These are phyloP conservation scores for Heloderma charlesbogerti DNA, from an alignment of 2,113 vertebrate genomes.

Conservation along the genomic window DNA sequence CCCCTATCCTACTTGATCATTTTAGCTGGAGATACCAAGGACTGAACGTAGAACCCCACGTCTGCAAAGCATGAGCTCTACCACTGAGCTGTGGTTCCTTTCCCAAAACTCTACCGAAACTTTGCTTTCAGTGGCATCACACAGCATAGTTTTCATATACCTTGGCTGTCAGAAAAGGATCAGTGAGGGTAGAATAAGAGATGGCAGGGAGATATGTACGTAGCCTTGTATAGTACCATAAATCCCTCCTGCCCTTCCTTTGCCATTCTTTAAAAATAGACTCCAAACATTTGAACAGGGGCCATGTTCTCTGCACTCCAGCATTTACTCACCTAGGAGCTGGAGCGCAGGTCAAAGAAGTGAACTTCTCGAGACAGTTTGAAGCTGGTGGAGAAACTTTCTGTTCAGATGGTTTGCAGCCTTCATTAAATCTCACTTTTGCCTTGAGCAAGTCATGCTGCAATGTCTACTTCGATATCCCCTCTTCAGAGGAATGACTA, in stretches of 20 bases:
- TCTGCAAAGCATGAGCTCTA: neutral
- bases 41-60: neutral
- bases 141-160: neutral
- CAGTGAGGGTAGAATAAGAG: neutral
- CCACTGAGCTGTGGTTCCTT: neutral
- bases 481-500: neutral
- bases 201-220: neutral
- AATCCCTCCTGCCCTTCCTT: neutral
- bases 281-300: neutral
- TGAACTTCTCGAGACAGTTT: neutral
- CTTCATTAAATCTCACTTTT: conserved; percentile 1
- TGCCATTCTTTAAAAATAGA: neutral
- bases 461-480: neutral
- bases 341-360: neutral
- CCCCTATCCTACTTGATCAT: no score
- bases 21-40: neutral
- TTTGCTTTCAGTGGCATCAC: neutral
- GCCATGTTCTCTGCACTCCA: neutral
- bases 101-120: neutral
- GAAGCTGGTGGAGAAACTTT: neutral
- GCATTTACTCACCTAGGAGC: neutral
- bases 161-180: neutral
- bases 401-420: neutral
- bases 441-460: neutral
- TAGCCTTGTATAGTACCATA: neutral